Evolutionary conservation across 2,888 invertebrate species (phyloP).

Genomic region (Notodonta ziczac): DNA sequence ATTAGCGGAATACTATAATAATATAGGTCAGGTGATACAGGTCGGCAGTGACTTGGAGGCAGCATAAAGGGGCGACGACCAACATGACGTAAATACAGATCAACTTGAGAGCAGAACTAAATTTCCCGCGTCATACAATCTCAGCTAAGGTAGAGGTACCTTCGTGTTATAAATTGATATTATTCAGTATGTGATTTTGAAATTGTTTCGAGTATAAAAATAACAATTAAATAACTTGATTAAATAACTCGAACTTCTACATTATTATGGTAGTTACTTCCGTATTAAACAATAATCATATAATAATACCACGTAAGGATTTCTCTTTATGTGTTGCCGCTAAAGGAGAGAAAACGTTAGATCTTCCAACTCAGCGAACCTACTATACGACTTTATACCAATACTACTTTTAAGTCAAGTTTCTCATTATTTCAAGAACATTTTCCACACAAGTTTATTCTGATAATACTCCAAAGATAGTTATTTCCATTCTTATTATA

Average conservation of each 20-base stretch:
- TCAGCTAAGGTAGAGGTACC: background rate
- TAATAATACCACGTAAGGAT: no score
- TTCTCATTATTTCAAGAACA: background rate
- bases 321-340: no score
- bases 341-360: no score
- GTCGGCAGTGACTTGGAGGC: background rate
- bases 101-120: background rate
- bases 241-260: no score
- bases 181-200: no score
- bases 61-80: background rate
- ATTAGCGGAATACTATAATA: background rate
- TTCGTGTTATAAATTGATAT: no score
- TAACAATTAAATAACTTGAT: no score
- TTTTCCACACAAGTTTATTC: background rate
- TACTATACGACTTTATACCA: background rate
- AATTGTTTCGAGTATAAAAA: no score
- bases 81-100: background rate
- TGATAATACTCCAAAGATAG: background rate
- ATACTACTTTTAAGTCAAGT: background rate
- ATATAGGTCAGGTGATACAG: conserved; percentile 1
- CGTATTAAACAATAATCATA: no score
- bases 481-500: conserved; percentile 1
- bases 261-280: no score
- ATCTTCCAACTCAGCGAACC: background rate
- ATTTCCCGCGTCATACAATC: background rate